Conservation (phyloP, 2,113 vertebrate species). For the Takifugu flavidus region DNA sequence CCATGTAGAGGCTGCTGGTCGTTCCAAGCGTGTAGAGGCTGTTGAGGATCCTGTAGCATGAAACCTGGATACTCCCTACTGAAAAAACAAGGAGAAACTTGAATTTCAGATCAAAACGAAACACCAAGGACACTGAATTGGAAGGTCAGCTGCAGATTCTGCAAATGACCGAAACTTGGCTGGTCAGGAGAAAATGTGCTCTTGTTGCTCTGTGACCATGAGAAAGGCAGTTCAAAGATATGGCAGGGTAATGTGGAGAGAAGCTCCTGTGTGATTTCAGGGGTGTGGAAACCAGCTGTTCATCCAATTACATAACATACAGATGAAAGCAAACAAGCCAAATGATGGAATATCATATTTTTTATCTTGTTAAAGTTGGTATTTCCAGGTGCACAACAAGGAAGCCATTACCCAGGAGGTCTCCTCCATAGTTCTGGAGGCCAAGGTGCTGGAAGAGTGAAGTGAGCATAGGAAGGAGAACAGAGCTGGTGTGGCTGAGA, state of each 20-base stretch:
- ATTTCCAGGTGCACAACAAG: background rate
- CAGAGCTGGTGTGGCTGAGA: constrained; percentile 83
- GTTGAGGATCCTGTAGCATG: constrained; percentile 88
- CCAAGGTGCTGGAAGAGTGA: constrained; percentile 88
- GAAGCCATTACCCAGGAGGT: constrained; percentile 81
- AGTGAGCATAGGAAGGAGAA: constrained; percentile 86
- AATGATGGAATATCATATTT: background rate
- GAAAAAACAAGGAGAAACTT: constrained; percentile 37
- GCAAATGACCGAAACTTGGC: constrained; percentile 22
- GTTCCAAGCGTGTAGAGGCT: constrained; percentile 89
- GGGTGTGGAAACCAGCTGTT: constrained; percentile 35
- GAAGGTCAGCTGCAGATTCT: constrained; percentile 25
- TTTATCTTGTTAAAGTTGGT: background rate
- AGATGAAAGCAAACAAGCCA: background rate
- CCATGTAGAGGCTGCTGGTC: constrained; percentile 84
- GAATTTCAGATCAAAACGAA: constrained; percentile 4
- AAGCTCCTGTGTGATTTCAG: constrained; percentile 22
- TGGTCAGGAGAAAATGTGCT: constrained; percentile 28
- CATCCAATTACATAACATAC: constrained; percentile 10
- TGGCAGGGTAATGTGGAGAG: constrained; percentile 11
- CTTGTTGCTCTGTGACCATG: constrained; percentile 16
- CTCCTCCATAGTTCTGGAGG: constrained; percentile 82
- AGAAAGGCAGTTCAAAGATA: constrained; percentile 31
- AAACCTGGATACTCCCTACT: constrained; percentile 89
- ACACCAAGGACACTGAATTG: background rate